phyloP scores from a whole-genome alignment of 2,797 vertebrate species.

The Pampus argenteus region DNA sequence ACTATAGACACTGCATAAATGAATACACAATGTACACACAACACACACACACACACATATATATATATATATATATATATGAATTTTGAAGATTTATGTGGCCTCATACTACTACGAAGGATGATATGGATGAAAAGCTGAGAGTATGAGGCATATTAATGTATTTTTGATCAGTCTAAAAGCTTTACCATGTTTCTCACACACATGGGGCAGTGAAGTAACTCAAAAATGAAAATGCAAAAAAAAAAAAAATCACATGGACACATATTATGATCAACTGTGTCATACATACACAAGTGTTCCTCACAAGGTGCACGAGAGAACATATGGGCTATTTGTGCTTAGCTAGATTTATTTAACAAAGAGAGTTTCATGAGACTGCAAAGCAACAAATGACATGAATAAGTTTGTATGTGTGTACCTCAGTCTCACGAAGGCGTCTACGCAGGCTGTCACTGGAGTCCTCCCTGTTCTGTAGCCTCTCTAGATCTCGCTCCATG shows the following conservation, averaged over 20 bases:
- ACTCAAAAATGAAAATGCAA: neutral
- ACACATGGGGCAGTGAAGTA: neutral
- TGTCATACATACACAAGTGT: constrained; percentile 29
- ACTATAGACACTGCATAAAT: neutral
- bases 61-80: too few species aligned
- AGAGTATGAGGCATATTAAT: neutral
- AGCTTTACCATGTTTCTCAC: neutral
- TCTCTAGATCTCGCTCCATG: constrained; percentile 92
- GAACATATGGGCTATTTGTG: constrained; percentile 45
- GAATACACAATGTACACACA: neutral
- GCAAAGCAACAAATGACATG: constrained; percentile 17
- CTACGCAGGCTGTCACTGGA: constrained; percentile 95
- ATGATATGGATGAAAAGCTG: neutral
- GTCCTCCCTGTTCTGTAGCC: constrained; percentile 93
- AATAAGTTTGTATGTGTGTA: constrained; percentile 30
- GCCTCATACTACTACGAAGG: neutral
- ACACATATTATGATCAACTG: constrained; percentile 5
- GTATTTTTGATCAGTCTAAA: neutral
- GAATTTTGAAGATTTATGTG: neutral
- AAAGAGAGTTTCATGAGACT: constrained; percentile 10
- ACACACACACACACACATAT: too few species aligned
- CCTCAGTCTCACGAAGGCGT: constrained; percentile 95
- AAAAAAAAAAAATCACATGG: constrained; percentile 1
- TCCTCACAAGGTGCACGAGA: constrained; percentile 32
- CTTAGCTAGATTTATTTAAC: constrained; percentile 53